phyloP scores from a whole-genome alignment of 2,797 vertebrate genomes.

The Muscicapa comitata region DNA sequence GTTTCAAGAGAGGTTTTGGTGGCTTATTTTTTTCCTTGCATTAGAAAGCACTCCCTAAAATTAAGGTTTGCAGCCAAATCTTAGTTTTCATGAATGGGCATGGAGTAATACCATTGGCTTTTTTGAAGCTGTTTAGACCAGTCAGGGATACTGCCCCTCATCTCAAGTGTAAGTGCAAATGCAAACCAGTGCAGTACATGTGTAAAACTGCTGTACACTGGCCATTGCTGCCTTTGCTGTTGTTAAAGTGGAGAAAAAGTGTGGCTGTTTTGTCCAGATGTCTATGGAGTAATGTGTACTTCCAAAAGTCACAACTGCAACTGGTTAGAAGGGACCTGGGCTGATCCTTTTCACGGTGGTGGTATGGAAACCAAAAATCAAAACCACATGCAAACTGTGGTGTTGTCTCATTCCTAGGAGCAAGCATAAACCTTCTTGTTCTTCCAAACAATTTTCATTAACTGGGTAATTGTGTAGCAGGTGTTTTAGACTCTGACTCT shows the following conservation, averaged over 20 bases:
- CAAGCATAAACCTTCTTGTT: neutral
- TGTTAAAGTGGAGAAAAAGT: neutral
- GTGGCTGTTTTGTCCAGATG: neutral
- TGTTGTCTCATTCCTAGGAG: neutral
- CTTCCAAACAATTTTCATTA: neutral
- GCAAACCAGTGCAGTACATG: neutral
- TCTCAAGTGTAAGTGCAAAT: neutral
- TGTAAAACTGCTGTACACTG: neutral
- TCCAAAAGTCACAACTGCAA: neutral
- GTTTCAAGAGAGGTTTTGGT: neutral
- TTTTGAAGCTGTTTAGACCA: neutral
- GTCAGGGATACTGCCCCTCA: neutral
- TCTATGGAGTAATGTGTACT: neutral
- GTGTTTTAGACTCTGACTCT: fast-evolving
- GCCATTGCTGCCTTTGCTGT: neutral
- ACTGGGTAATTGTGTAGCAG: neutral
- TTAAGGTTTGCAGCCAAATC: neutral
- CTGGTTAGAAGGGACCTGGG: neutral
- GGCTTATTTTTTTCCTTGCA: neutral
- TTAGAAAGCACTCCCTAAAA: neutral
- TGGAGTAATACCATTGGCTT: neutral
- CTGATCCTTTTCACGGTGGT: neutral
- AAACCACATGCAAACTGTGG: neutral
- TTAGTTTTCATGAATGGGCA: neutral
- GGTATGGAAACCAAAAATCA: neutral